Evolutionary conservation across 2,888 invertebrate genomes (phyloP).

Genomic region (Agrenia bidenticulata): DNA sequence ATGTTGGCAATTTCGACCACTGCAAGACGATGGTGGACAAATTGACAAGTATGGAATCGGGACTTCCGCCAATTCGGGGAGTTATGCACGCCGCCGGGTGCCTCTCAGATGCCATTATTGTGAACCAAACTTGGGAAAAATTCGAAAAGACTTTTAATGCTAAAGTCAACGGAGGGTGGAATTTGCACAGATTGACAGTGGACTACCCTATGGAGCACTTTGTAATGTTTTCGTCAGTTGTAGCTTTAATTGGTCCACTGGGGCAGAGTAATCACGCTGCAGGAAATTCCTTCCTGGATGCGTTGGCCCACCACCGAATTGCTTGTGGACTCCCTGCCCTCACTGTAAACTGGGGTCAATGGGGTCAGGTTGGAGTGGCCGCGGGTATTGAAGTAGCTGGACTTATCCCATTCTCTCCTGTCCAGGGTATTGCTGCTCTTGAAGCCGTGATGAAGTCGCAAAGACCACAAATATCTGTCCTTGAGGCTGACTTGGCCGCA

Average conservation of each 20-base stretch:
- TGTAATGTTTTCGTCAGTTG: conserved; percentile 34
- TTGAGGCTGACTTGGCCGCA: conserved; percentile 24
- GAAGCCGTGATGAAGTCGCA: conserved; percentile 19
- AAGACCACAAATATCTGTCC: conserved; percentile 14
- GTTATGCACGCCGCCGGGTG: conserved; percentile 16
- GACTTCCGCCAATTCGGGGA: conserved; percentile 27
- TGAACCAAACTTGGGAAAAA: conserved; percentile 36
- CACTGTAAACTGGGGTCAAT: conserved; percentile 32
- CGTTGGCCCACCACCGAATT: conserved; percentile 27
- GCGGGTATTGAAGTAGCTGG: conserved; percentile 28
- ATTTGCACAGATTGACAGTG: conserved; percentile 34
- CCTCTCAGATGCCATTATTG: conserved; percentile 20
- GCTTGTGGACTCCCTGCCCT: conserved; percentile 24
- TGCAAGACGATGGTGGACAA: conserved; percentile 4
- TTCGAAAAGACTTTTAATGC: conserved; percentile 25
- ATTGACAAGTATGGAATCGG: conserved; percentile 1
- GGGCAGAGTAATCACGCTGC: conserved; percentile 36
- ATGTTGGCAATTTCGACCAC: conserved; percentile 28
- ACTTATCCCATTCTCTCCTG: conserved; percentile 24
- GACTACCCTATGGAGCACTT: conserved; percentile 32
- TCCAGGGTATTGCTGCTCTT: conserved; percentile 27
- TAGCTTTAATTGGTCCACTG: conserved; percentile 23
- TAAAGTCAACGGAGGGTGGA: conserved; percentile 27
- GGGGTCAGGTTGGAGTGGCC: conserved; percentile 30
- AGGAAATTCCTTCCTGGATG: conserved; percentile 31